Percentiles rank a stretch among this genome's conserved stretches.
Evolutionary conservation across 2,113 vertebrate species (phyloP).

Genomic region (Butastur rufipennis): DNA sequence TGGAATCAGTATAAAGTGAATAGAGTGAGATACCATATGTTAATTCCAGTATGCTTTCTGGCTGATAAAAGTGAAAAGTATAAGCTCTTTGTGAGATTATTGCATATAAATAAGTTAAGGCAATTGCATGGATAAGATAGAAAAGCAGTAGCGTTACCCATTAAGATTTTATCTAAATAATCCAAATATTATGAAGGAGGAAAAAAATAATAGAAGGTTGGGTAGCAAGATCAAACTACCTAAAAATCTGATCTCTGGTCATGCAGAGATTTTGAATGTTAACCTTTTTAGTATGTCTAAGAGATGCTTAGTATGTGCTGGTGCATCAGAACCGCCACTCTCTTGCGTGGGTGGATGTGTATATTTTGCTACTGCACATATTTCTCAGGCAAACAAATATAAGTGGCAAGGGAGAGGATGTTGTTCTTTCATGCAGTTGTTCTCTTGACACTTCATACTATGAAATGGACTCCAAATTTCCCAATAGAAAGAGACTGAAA

Average conservation of each 20-base stretch:
- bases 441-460: not conserved
- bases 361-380: not conserved
- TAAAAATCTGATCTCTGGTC: not conserved
- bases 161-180: conserved; percentile 29
- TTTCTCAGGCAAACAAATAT: not conserved
- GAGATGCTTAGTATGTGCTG: not conserved
- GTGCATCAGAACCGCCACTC: not conserved
- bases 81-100: not conserved
- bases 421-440: not conserved
- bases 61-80: conserved; percentile 49
- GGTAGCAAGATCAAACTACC: not conserved
- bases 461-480: not conserved
- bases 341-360: not conserved
- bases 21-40: not conserved
- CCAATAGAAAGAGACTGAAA: not conserved
- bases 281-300: not conserved
- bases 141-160: not conserved
- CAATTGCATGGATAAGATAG: not conserved
- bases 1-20: conserved; percentile 22
- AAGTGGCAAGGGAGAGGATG: not conserved
- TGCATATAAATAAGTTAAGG: not conserved
- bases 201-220: not conserved
- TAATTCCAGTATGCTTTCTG: conserved; percentile 3
- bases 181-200: not conserved
- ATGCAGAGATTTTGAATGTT: not conserved